Base-by-base conservation (phyloP, 2,888 invertebrate genomes). In the Lathronympha strigana region DNA sequence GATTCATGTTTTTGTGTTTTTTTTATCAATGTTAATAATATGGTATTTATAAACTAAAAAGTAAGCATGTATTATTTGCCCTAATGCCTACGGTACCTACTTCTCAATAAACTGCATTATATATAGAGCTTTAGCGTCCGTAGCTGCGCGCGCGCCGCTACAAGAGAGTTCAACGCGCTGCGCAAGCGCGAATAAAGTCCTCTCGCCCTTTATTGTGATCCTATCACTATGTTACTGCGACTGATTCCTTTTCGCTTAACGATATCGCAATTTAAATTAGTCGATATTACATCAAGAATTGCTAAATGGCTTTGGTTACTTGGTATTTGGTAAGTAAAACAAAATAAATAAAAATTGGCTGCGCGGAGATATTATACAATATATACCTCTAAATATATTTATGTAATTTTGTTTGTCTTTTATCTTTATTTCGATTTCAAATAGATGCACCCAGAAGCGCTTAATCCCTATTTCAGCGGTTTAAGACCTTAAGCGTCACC, bases 151-250 rank as follows among this genome's bases (percentile, higher is more conserved):
- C 74, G 76, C 70, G 64, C 43, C 51, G 63, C 67, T 76, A 77
- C 61, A 73, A 84, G 83, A 85, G 87, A 87, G 77, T 77, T 87
- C 81, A 87, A 87, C 87, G 87, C 78, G 79, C 69, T 69, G 74
- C 76, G 76, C 75, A 66, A 43, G 72, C 71, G 45, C 61, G 13
- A 45, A 64, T 58, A 45, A 50, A 64, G 64, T 60, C 25, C 45
- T 58, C 58, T 54, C 23, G 23, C 47, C 68, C 62, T 63, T 50
- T 40, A 50, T 33, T 66, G 57, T 45, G 61, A 75, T 69, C 21
- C 55, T 63, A 69, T 71, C 67, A 66, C 31, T 21, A 38, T 54
- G 54, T 23, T 33, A 33, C 33, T 8, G 38, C 17, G 40, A 43
- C 43, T 40, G 55, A 17, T 28, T 55, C 5, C 15, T 40, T 43